Base-by-base conservation (phyloP, 2,113 vertebrate genomes). In the Butorides virescens region DNA sequence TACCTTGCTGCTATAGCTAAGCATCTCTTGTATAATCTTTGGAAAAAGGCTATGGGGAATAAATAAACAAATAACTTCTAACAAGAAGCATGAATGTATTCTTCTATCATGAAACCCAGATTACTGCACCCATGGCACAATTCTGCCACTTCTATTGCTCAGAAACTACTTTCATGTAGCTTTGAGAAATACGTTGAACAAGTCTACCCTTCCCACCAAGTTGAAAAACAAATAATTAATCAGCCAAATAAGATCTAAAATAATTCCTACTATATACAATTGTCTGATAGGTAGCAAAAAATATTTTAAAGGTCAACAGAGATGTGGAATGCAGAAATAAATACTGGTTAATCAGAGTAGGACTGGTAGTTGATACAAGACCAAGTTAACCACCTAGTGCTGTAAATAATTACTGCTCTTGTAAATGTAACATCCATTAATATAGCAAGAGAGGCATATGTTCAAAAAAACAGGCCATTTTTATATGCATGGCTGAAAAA, bases 281-380 rank as follows among this genome's bases (percentile, higher is more conserved):
- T n/a, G 47, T 67, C 65, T 93, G 78, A 86, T 65, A 86, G 68
- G 68, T 14, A 78, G 52, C 30, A 81, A 94, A 77, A 85, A 71
- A 20, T 42, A 68, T 80, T 95, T 75, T 63, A 91, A 87, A 92
- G 80, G 61, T 94, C 86, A 94, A 5, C 15, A 84, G 86, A 92
- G 73, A 84, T 25, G 49, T 65, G 86, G 93, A 96, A 96, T 96
- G 96, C 52, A 92, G 70, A 89, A 89, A 87, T 70, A 81, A 93
- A 65, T 68, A 68, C 88, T n/a, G 83, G 96, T 91, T 81, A 87
- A 53, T 82, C 72, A 67, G 49, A 44, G 36, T 87, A 92, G 59
- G 30, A 78, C 34, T 65, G 30, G 52, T 67, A 61, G 39, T 42
- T 68, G 65, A 59, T 92, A 53, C 5, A 74, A 77, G 30, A 68